Conservation (phyloP, 1,140 invertebrate species). For the Ceratosolen fusciceps region DNA sequence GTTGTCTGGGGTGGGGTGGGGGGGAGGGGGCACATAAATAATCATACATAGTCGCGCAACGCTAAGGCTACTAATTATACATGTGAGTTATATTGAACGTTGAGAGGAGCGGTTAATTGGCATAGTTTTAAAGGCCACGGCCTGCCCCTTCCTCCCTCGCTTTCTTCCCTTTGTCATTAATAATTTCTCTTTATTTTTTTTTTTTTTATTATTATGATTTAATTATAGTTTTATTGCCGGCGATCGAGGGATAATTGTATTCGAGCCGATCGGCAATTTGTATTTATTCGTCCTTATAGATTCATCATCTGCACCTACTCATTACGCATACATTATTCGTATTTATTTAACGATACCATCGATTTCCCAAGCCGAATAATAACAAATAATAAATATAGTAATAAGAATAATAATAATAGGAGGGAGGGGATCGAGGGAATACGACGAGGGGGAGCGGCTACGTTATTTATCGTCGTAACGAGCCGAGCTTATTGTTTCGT, state of each 20-base stretch:
- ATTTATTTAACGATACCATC: background rate
- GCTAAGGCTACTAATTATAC: constrained; percentile 7
- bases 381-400: too few relatives aligned
- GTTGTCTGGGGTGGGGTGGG: background rate
- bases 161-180: background rate
- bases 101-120: background rate
- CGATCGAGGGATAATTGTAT: background rate
- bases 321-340: background rate
- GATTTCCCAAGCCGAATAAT: background rate
- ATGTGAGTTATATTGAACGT: background rate
- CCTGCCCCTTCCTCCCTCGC: background rate
- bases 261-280: background rate
- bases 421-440: background rate
- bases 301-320: background rate
- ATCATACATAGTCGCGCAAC: background rate
- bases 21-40: too few relatives aligned
- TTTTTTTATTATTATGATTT: background rate
- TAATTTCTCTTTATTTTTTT: background rate
- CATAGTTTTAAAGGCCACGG: background rate
- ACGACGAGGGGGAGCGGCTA: background rate
- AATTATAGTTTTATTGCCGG: background rate
- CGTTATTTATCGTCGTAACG: background rate
- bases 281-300: background rate
- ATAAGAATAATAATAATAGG: too few relatives aligned
- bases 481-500: background rate